These are phyloP conservation scores for Coregonus sp. DNA, from an alignment of 2,797 vertebrate species.

Conservation along the genomic window DNA sequence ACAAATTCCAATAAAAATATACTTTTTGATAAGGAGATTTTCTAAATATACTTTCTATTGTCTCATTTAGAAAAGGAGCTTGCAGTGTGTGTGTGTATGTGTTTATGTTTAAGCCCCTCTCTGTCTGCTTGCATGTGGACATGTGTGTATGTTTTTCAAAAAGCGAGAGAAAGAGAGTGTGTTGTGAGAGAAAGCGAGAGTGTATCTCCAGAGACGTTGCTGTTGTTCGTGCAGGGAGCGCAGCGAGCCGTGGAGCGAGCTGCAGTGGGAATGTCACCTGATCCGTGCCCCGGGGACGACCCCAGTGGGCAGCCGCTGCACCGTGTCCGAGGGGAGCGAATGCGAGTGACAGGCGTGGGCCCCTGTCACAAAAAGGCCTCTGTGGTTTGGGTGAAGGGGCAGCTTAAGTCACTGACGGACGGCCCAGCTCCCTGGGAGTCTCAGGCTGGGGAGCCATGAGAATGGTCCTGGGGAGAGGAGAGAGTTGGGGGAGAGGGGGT, in stretches of 20 bases:
- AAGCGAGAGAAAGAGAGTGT: conserved; percentile 6
- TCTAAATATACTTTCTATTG: conserved; percentile 1
- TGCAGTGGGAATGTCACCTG: conserved; percentile 75
- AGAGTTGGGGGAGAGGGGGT: conserved; percentile 62
- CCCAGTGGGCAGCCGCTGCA: conserved; percentile 51
- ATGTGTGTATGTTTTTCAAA: not conserved
- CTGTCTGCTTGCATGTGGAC: not conserved
- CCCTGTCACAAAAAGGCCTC: conserved; percentile 77
- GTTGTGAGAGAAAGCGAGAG: not conserved
- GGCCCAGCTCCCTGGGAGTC: conserved; percentile 54
- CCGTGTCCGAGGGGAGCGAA: conserved; percentile 56
- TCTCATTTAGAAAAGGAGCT: not conserved
- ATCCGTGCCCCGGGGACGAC: conserved; percentile 53
- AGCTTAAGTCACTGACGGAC: conserved; percentile 54
- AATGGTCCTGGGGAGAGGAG: conserved; percentile 74
- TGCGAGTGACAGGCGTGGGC: conserved; percentile 62
- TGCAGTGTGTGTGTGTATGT: not conserved
- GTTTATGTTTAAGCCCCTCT: conserved; percentile 4
- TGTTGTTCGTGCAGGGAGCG: conserved; percentile 5
- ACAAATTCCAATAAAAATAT: not conserved
- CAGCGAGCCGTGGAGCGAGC: not conserved
- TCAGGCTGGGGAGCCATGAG: conserved; percentile 74
- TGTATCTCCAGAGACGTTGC: not conserved
- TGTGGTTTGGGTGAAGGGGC: conserved; percentile 69
- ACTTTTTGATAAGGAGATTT: not conserved